Conservation (phyloP, 2,113 vertebrate genomes). For the Camelus bactrianus region DNA sequence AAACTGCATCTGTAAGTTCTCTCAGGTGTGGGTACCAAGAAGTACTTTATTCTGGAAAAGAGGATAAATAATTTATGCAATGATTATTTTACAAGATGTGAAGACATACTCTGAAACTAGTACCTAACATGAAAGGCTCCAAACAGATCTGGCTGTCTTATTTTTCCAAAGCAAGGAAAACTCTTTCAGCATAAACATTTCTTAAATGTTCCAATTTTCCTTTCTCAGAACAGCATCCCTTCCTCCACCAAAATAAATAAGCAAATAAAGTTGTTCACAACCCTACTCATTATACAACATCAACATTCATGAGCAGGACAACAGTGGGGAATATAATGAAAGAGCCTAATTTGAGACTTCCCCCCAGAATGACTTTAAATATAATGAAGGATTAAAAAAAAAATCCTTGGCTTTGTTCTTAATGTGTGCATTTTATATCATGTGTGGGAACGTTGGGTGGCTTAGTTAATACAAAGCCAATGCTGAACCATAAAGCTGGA, state of each 20-base stretch:
- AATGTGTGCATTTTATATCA: slow-evolving; percentile 62
- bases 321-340: slow-evolving; percentile 23
- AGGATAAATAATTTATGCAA: slow-evolving; percentile 42
- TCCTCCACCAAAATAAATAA: slow-evolving; percentile 54
- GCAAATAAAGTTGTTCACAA: slow-evolving; percentile 52
- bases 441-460: background rate
- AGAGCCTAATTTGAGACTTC: slow-evolving; percentile 49
- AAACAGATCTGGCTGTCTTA: slow-evolving; percentile 41
- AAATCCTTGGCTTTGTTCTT: slow-evolving; percentile 48
- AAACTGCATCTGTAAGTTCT: slow-evolving; percentile 15
- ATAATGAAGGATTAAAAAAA: slow-evolving; percentile 40
- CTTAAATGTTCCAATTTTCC: slow-evolving; percentile 57
- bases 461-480: slow-evolving; percentile 57
- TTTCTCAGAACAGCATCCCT: slow-evolving; percentile 41
- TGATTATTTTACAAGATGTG: slow-evolving; percentile 53
- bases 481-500: slow-evolving; percentile 46
- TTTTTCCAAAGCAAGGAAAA: slow-evolving; percentile 63
- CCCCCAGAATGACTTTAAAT: slow-evolving; percentile 16
- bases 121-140: slow-evolving; percentile 50
- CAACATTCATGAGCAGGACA: slow-evolving; percentile 46
- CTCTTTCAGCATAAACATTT: slow-evolving; percentile 36
- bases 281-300: slow-evolving; percentile 5
- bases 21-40: background rate
- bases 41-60: slow-evolving; percentile 55
- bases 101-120: slow-evolving; percentile 58